phyloP scores from a whole-genome alignment of 2,113 vertebrate species.

The Heptranchias perlo region DNA sequence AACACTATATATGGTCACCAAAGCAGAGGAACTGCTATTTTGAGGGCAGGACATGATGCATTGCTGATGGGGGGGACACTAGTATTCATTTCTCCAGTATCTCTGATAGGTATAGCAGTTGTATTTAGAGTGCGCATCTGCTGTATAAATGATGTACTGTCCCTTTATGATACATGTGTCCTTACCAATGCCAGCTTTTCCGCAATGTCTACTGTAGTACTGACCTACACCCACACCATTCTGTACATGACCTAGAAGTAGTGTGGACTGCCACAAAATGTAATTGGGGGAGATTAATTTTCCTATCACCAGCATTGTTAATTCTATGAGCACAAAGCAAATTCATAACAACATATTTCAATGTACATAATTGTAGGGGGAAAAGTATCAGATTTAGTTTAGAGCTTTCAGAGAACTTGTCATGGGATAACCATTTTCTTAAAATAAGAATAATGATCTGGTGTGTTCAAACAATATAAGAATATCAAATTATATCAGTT shows the following conservation, averaged over 20 bases:
- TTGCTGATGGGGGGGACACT: neutral
- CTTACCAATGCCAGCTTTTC: neutral
- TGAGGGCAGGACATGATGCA: neutral
- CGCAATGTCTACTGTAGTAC: neutral
- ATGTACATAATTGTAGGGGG: neutral
- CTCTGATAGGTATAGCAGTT: neutral
- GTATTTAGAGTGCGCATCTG: neutral
- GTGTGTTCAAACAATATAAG: neutral
- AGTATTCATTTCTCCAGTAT: constrained; percentile 26
- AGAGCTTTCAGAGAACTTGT: neutral
- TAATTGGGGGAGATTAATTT: neutral
- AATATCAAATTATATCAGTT: constrained; percentile 18
- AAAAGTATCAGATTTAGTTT: constrained; percentile 11
- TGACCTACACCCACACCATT: neutral
- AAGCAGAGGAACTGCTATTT: neutral
- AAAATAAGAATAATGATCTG: neutral
- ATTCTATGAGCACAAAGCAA: constrained; percentile 30
- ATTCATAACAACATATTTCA: constrained; percentile 13
- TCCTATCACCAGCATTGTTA: constrained; percentile 30
- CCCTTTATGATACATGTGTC: neutral
- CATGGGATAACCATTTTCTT: neutral
- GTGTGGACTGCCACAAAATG: constrained; percentile 2
- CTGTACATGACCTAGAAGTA: neutral
- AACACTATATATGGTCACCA: neutral
- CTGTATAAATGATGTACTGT: neutral